A percentile compares a stretch with the other conserved stretches of the same genome.
phyloP scores from a whole-genome alignment of 2,888 invertebrate species.

The Drepana falcataria region DNA sequence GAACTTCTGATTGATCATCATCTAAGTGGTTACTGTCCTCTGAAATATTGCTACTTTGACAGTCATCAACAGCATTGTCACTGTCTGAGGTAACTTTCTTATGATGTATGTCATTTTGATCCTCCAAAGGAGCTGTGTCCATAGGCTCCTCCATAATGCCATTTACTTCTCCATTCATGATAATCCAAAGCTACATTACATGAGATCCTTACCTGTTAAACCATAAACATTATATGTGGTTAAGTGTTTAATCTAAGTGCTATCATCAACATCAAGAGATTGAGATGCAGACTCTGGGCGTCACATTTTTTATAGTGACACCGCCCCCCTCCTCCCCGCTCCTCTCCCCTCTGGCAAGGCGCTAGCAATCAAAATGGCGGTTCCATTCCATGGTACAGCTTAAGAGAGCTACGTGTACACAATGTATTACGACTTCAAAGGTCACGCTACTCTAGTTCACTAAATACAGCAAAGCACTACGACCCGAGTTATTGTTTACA shows the following conservation, averaged over 20 bases:
- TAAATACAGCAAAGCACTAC: too few relatives aligned
- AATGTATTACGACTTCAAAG: slow-evolving; percentile 36
- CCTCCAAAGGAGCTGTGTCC: slow-evolving; percentile 28
- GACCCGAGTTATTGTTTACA: too few relatives aligned
- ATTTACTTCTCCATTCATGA: slow-evolving; percentile 63
- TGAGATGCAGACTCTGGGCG: slow-evolving; percentile 40
- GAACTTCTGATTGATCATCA: not conserved
- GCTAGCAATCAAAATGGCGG: slow-evolving; percentile 75
- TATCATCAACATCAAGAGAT: slow-evolving; percentile 33
- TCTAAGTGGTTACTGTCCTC: slow-evolving; percentile 28
- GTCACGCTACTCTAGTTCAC: slow-evolving; percentile 17
- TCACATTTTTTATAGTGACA: slow-evolving; percentile 58
- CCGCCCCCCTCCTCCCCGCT: slow-evolving; percentile 38
- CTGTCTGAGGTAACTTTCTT: slow-evolving; percentile 21
- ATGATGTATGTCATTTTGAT: slow-evolving; percentile 17
- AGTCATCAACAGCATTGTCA: slow-evolving; percentile 23
- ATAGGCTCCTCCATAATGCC: slow-evolving; percentile 57
- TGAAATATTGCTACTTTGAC: slow-evolving; percentile 30
- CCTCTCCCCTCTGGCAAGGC: slow-evolving; percentile 58
- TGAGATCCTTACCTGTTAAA: slow-evolving; percentile 53
- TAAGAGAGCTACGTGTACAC: slow-evolving; percentile 58
- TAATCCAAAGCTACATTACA: slow-evolving; percentile 49
- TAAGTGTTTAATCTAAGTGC: slow-evolving; percentile 32
- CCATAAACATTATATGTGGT: slow-evolving; percentile 39
- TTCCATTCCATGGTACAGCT: slow-evolving; percentile 59